These are phyloP conservation scores for Hydriomena furcata DNA, from an alignment of 2,888 invertebrate species.

Conservation along the genomic window DNA sequence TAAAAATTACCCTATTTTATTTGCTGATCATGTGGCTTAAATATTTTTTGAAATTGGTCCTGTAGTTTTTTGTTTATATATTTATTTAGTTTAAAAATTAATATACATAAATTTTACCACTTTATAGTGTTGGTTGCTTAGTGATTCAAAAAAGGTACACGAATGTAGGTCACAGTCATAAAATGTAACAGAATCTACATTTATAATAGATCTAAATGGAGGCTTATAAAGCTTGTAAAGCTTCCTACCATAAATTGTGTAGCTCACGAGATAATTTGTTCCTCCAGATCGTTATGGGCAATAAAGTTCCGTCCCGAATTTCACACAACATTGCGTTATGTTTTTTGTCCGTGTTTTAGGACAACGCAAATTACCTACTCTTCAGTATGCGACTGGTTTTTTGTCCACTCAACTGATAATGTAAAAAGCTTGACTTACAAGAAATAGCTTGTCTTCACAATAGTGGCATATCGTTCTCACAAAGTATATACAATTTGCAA, in stretches of 20 bases:
- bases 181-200: neutral
- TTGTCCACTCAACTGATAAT: neutral
- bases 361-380: conserved; percentile 12
- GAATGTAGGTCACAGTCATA: conserved; percentile 6
- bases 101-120: no score
- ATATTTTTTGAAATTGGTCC: no score
- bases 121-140: no score
- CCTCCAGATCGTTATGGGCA: conserved; percentile 4
- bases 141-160: no score
- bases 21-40: no score
- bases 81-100: no score
- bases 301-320: conserved; percentile 25
- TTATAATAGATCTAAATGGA: conserved; percentile 10
- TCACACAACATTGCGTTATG: conserved; percentile 33
- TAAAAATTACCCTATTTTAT: no score
- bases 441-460: no score
- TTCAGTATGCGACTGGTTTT: neutral
- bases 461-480: no score
- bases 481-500: no score
- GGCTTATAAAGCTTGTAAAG: conserved; percentile 1
- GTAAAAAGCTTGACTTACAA: no score
- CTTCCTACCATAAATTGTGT: neutral
- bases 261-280: conserved; percentile 14
- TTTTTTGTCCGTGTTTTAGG: conserved; percentile 25
- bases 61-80: no score